Conservation (phyloP, 2,113 vertebrate species). For the Mesembrinibis cayennensis region DNA sequence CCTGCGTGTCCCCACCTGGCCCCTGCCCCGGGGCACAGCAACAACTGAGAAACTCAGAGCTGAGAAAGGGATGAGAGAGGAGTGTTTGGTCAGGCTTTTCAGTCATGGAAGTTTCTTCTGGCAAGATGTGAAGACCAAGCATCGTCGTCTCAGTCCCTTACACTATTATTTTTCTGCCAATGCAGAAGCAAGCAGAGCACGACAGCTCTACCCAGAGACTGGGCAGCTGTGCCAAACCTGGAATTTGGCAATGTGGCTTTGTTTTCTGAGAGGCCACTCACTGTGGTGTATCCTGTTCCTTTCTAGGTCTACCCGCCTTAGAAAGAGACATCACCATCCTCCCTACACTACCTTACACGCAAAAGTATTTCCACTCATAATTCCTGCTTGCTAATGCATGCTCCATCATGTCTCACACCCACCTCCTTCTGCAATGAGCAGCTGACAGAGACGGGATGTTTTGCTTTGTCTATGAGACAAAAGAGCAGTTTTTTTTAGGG, state of each 20-base stretch:
- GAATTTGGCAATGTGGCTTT: not conserved
- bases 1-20: not conserved
- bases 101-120: not conserved
- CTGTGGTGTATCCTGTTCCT: not conserved
- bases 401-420: not conserved
- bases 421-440: not conserved
- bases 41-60: not conserved
- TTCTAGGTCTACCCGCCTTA: not conserved
- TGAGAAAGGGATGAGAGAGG: not conserved
- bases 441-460: not conserved
- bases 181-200: accelerated
- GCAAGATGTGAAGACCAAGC: not conserved
- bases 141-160: not conserved
- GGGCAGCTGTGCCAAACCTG: not conserved
- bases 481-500: no score
- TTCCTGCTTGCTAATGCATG: not conserved
- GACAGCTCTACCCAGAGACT: not conserved
- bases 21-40: no score
- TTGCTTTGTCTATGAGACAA: not conserved
- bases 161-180: not conserved
- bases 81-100: not conserved
- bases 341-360: accelerated
- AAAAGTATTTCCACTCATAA: accelerated
- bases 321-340: not conserved
- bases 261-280: not conserved